Evolutionary conservation across 2,888 invertebrate species (phyloP).

Genomic region (Cheiracanthium punctorium): DNA sequence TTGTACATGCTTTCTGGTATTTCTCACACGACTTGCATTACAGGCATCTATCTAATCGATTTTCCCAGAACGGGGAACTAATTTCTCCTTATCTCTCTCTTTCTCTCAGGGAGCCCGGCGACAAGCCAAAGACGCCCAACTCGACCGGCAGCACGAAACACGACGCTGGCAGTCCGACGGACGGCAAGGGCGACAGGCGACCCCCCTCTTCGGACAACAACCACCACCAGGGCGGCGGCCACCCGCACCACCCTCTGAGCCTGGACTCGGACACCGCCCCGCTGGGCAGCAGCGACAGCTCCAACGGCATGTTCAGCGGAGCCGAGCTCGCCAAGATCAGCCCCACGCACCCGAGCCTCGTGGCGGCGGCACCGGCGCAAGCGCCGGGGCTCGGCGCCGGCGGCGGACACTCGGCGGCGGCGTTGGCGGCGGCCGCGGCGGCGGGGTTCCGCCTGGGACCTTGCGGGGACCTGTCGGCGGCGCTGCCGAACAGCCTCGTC

Average conservation of each 20-base stretch:
- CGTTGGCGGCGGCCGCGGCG: conserved; percentile 57
- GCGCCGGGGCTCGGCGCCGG: conserved; percentile 3
- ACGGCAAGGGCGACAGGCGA: conserved; percentile 35
- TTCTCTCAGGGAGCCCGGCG: conserved; percentile 44
- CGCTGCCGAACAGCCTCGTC: conserved; percentile 45
- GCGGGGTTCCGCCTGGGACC: conserved; percentile 59
- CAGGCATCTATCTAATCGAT: too few species aligned
- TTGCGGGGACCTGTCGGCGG: conserved; percentile 46
- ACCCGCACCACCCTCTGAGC: conserved; percentile 33
- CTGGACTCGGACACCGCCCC: conserved; percentile 61
- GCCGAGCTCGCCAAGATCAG: conserved; percentile 49
- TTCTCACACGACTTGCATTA: too few species aligned
- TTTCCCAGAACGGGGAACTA: too few species aligned
- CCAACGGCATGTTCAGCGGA: conserved; percentile 63
- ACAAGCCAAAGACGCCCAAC: conserved; percentile 64
- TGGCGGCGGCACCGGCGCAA: conserved; percentile 20
- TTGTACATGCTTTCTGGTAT: too few species aligned
- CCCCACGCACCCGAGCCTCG: conserved; percentile 37
- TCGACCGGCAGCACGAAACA: conserved; percentile 56
- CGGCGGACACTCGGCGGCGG: conserved; percentile 49
- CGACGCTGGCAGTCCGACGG: conserved; percentile 48
- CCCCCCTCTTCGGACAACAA: conserved; percentile 36
- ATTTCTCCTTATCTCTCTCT: too few species aligned
- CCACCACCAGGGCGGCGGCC: conserved; percentile 34
- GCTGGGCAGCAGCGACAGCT: conserved; percentile 61